Percentiles rank a stretch among this genome's conserved stretches.
These are phyloP conservation scores for Lepidostoma basale DNA, from an alignment of 1,140 invertebrate species.

Conservation along the genomic window DNA sequence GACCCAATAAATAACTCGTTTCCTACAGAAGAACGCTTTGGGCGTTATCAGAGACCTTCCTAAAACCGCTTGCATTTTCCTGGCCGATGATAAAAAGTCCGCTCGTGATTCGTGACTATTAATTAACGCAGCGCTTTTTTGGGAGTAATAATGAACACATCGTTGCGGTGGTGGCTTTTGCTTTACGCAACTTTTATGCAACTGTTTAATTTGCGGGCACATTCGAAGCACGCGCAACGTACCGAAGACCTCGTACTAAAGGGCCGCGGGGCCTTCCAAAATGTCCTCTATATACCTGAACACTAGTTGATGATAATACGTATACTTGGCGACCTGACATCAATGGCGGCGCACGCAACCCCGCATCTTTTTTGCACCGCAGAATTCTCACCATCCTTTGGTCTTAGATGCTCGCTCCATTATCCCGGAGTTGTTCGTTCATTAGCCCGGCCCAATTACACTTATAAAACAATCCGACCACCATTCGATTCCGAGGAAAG, in stretches of 20 bases:
- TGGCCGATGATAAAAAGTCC: not conserved
- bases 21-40: not conserved
- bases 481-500: constrained; percentile 13
- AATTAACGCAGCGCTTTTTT: constrained; percentile 3
- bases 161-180: not conserved
- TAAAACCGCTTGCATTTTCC: constrained; percentile 12
- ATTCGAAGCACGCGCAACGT: constrained; percentile 1
- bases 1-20: constrained; percentile 30
- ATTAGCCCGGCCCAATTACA: constrained; percentile 23
- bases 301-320: not conserved
- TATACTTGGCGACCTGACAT: not conserved
- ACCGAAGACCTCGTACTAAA: not conserved
- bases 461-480: constrained; percentile 32
- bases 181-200: constrained; percentile 10
- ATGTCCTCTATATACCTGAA: not conserved
- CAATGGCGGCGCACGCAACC: constrained; percentile 10
- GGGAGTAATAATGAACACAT: not conserved
- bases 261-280: not conserved
- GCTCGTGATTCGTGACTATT: constrained; percentile 11
- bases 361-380: constrained; percentile 1
- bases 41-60: constrained; percentile 16
- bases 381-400: constrained; percentile 22
- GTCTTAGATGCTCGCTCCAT: not conserved
- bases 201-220: constrained; percentile 8
- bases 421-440: constrained; percentile 15